Conservation (phyloP, 2,113 vertebrate species). For the Scomber scombrus region DNA sequence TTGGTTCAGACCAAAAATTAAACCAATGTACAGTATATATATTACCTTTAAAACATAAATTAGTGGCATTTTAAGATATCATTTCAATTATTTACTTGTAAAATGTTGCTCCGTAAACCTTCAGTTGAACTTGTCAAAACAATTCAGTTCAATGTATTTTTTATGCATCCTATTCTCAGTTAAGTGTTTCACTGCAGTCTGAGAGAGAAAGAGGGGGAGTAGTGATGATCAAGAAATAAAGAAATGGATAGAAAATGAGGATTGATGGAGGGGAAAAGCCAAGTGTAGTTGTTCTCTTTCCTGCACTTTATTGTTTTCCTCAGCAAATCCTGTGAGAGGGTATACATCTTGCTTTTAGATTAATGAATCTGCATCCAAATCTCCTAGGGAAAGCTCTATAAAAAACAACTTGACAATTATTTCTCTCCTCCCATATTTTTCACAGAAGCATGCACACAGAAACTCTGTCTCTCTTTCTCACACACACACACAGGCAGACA, state of each 20-base stretch:
- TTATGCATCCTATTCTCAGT: background rate
- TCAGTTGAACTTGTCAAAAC: slow-evolving; percentile 7
- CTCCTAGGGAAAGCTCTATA: slow-evolving; percentile 34
- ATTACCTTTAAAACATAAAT: background rate
- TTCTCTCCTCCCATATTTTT: slow-evolving; percentile 44
- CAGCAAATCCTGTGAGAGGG: slow-evolving; percentile 34
- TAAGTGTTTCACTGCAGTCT: slow-evolving; percentile 3
- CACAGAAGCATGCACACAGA: background rate
- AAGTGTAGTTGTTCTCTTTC: slow-evolving; percentile 28
- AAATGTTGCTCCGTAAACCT: background rate
- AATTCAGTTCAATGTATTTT: background rate
- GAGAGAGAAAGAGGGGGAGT: background rate
- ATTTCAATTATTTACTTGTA: background rate
- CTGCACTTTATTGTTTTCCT: slow-evolving; percentile 18
- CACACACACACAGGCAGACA: slow-evolving; percentile 1
- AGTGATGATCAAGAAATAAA: background rate
- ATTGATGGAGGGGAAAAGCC: background rate
- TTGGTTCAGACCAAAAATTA: background rate
- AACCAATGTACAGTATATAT: too few relatives aligned
- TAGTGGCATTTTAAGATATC: background rate
- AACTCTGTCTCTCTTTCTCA: background rate
- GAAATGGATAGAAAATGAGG: slow-evolving; percentile 9
- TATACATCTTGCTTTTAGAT: slow-evolving; percentile 54
- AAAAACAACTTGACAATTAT: slow-evolving; percentile 61
- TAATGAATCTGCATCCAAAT: slow-evolving; percentile 60